Evolutionary conservation across 2,888 invertebrate genomes (phyloP), one percentile per base, ranked within the genome.

Genomic region (Drosophila cracens): DNA sequence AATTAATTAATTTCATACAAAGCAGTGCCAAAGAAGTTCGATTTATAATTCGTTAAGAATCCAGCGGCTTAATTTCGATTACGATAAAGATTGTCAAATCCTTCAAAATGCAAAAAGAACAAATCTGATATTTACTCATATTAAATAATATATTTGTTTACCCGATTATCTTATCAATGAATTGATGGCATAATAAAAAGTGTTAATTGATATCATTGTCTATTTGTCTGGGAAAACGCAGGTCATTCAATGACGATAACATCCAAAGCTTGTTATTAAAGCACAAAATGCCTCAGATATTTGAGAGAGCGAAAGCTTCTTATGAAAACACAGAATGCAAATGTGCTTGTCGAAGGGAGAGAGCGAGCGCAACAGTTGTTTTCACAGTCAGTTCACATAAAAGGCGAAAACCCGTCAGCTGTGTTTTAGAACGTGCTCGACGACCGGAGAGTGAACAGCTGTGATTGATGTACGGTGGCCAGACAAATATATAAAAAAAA

Each of bases 351-450:
- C 21, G 46, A 25, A 25, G 2, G 8, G 27, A 52, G 52, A 61
- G 56, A 73, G 57, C 43, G 25, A 63, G 46, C 58, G 74, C 74
- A 51, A 67, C 74, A 63, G 63, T 74, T 74, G 74, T 60, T 70
- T 67, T 68, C 51, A 27, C 52, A 52, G 27, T 62, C 49, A 69
- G 66, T 72, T 64, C 53, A 49, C 61, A 62, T 73, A 73, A 71
- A 70, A 67, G 59, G 46, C 59, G 40, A 25, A 5, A 31, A 49
- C n/a, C 18, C 11, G n/a, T 51, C 61, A 73, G 76, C 69, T 71
- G 54, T 31, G 8, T 48, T 36, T 59, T 65, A 87, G 75, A 82
- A 54, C 56, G 58, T 58, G 65, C 51, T 80, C 5, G 25, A 54
- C 64, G 38, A 52, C 49, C 43, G 70, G 46, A 60, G 51, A 49